Evolutionary conservation across 2,797 vertebrate genomes (phyloP).

Genomic region (Alectoris magna): DNA sequence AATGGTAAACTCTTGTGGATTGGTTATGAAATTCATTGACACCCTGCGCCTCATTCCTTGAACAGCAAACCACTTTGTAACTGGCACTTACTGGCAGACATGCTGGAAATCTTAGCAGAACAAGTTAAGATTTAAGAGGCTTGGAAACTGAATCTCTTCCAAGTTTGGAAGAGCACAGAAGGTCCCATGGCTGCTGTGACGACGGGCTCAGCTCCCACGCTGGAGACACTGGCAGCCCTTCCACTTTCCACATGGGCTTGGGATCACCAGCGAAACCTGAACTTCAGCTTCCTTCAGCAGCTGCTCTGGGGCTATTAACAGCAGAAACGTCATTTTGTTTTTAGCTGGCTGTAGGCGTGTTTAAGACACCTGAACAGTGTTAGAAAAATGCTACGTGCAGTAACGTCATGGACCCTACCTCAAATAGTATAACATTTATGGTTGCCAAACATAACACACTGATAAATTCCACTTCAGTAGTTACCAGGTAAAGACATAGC

Average conservation of each 20-base stretch:
- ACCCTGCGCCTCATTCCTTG: background rate
- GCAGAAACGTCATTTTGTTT: background rate
- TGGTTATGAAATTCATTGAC: constrained; percentile 9
- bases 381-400: background rate
- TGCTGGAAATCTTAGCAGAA: background rate
- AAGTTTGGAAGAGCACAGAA: background rate
- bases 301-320: background rate
- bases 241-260: background rate
- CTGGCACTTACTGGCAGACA: background rate
- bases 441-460: background rate
- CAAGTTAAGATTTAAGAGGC: background rate
- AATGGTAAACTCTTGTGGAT: background rate
- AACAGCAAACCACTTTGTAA: background rate
- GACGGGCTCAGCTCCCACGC: rapidly evolving
- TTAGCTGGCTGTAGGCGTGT: background rate
- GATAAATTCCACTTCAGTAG: background rate
- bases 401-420: background rate
- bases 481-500: background rate
- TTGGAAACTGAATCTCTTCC: background rate
- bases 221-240: background rate
- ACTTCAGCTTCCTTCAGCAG: background rate
- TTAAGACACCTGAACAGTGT: background rate
- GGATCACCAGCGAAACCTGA: background rate
- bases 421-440: background rate
- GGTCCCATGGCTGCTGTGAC: background rate